Conservation (phyloP, 2,797 vertebrate species). For the Nasua narica region DNA sequence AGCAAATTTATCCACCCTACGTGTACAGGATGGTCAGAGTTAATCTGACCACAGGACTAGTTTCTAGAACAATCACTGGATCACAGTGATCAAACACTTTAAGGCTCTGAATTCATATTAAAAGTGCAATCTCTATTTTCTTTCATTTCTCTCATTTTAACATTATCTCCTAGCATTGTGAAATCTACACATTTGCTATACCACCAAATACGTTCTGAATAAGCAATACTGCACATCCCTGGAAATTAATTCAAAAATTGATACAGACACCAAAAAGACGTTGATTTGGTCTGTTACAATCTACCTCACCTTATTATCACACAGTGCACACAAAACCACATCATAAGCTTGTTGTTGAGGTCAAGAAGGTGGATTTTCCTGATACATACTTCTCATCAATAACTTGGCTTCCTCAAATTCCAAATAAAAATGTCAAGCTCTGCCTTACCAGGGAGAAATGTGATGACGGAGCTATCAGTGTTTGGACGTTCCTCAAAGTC, state of each 20-base stretch:
- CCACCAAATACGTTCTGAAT: not conserved
- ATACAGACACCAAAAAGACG: not conserved
- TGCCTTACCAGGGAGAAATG: conserved; percentile 91
- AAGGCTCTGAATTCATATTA: not conserved
- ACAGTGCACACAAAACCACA: not conserved
- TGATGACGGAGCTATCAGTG: conserved; percentile 90
- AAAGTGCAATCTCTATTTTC: not conserved
- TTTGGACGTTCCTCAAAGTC: conserved; percentile 96
- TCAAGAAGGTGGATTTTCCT: not conserved
- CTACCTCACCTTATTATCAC: not conserved
- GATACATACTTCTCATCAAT: not conserved
- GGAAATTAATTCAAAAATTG: not conserved
- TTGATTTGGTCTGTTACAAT: not conserved
- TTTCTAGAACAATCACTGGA: not conserved
- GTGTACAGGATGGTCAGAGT: not conserved
- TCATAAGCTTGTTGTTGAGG: not conserved
- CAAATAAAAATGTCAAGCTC: not conserved
- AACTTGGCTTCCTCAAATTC: not conserved
- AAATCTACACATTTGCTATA: not conserved
- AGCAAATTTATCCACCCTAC: not conserved
- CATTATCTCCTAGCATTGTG: not conserved
- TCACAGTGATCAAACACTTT: not conserved
- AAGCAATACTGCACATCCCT: not conserved
- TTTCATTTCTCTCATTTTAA: not conserved
- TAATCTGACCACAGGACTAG: not conserved